Percentiles rank a stretch among this genome's conserved stretches.
Conservation (phyloP, 2,797 vertebrate species). For the Bradypodion ventrale region DNA sequence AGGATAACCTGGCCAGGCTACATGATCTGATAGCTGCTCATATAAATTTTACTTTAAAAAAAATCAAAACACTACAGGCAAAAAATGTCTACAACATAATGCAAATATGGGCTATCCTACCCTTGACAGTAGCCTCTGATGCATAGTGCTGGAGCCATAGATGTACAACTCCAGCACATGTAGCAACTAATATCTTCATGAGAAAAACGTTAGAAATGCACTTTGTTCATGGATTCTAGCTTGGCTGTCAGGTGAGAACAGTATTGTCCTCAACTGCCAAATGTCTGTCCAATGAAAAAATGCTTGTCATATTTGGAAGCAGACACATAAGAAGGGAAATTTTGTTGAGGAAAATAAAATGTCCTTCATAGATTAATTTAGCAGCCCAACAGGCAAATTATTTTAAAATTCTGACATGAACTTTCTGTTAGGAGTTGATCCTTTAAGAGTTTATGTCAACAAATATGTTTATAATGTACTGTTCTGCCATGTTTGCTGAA, state of each 20-base stretch:
- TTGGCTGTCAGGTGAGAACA: background rate
- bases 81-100: background rate
- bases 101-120: background rate
- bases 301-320: background rate
- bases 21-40: too few relatives aligned
- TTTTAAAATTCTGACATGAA: background rate
- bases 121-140: background rate
- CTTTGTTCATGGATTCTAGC: background rate
- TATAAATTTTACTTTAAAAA: too few relatives aligned
- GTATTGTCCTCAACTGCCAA: background rate
- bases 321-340: background rate
- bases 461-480: background rate
- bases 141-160: too few relatives aligned
- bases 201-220: background rate
- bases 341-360: background rate
- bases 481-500: background rate
- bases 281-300: background rate
- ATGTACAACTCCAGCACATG: background rate
- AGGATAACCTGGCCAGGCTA: too few relatives aligned
- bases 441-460: background rate
- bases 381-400: too few relatives aligned
- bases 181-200: background rate
- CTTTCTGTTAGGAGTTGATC: background rate
- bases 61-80: background rate
- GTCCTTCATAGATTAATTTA: background rate